These are phyloP conservation scores for Eumeta japonica DNA, from an alignment of 1,140 invertebrate genomes.

Conservation along the genomic window DNA sequence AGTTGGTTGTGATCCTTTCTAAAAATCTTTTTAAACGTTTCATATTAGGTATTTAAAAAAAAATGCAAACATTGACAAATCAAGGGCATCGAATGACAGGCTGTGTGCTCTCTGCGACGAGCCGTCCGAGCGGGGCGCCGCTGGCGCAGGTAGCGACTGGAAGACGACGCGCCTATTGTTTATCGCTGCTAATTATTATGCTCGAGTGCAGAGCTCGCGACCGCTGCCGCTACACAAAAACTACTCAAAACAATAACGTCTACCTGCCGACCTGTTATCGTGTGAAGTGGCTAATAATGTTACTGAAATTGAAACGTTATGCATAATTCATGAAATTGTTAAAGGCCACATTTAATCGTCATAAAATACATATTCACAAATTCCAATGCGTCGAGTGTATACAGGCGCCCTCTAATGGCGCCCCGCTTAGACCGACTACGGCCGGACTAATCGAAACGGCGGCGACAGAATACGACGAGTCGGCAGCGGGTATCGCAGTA, in stretches of 20 bases:
- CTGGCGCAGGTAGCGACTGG: constrained; percentile 48
- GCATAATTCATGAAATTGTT: not conserved
- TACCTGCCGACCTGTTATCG: too few species aligned
- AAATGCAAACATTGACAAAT: not conserved
- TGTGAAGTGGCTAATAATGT: too few species aligned
- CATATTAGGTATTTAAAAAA: not conserved
- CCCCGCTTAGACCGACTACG: constrained; percentile 16
- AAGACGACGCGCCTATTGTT: constrained; percentile 53
- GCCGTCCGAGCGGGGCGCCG: constrained; percentile 13
- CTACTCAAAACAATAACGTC: constrained; percentile 17
- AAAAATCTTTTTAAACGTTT: constrained; percentile 1
- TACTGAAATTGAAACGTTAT: not conserved
- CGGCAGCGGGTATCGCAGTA: constrained; percentile 41
- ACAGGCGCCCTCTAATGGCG: constrained; percentile 15
- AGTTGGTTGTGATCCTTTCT: too few species aligned
- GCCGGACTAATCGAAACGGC: constrained; percentile 18
- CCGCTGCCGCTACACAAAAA: constrained; percentile 29
- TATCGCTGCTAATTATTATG: constrained; percentile 53
- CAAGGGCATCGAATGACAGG: constrained; percentile 48
- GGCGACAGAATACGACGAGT: constrained; percentile 22
- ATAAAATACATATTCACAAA: too few species aligned
- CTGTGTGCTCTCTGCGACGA: constrained; percentile 23
- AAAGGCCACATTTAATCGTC: too few species aligned
- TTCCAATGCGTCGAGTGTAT: too few species aligned
- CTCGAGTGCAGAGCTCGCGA: constrained; percentile 33